These are phyloP conservation scores for Sitobion miscanthi DNA, from an alignment of 1,140 invertebrate species.

Conservation along the genomic window DNA sequence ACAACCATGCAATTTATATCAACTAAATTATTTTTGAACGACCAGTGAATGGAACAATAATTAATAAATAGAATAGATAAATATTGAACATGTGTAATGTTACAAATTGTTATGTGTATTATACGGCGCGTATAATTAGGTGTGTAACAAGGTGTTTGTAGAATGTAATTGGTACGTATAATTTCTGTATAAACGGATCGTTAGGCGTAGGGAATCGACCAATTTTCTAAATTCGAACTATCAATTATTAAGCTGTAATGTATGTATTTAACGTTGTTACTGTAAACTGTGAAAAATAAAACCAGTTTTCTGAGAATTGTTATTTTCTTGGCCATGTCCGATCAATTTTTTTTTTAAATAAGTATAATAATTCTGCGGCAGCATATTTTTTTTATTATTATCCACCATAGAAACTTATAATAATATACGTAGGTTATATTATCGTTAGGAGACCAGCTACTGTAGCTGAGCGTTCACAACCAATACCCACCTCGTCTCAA, in stretches of 20 bases:
- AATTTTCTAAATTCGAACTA: background rate
- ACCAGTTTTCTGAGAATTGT: background rate
- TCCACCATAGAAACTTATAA: background rate
- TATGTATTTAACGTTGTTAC: slow-evolving; percentile 1
- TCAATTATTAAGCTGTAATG: background rate
- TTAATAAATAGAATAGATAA: background rate
- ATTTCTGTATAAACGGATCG: background rate
- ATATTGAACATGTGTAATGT: slow-evolving; percentile 6
- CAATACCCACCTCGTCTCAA: background rate
- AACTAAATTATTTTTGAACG: slow-evolving; percentile 26
- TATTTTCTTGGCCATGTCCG: background rate
- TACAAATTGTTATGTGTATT: background rate
- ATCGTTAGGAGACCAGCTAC: background rate
- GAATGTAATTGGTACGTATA: slow-evolving; percentile 3
- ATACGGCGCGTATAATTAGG: background rate
- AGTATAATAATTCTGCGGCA: background rate
- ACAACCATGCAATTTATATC: slow-evolving; percentile 13
- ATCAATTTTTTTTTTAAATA: background rate
- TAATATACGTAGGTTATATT: background rate
- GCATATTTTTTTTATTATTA: background rate
- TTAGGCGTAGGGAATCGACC: background rate
- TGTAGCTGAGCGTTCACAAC: background rate
- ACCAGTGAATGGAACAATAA: background rate
- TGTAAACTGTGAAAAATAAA: background rate
- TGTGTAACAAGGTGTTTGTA: slow-evolving; percentile 26